Evolutionary conservation across 2,888 invertebrate genomes (phyloP).

Genomic region (Sinhomidia bicolor): DNA sequence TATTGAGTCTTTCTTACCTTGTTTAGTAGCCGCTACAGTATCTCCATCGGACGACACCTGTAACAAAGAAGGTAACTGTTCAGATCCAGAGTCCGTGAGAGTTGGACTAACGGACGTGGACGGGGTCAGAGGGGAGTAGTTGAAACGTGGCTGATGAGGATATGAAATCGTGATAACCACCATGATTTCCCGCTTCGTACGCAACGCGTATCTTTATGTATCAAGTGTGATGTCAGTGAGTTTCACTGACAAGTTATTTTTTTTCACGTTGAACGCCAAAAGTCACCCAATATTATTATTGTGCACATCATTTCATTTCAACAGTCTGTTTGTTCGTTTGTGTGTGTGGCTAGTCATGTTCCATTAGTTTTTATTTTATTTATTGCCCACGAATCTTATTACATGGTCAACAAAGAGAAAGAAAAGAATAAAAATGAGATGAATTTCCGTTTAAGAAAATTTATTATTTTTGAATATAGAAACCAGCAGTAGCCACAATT

Average conservation of each 20-base stretch:
- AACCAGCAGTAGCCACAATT: too few species aligned
- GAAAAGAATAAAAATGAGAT: not conserved
- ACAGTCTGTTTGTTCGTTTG: not conserved
- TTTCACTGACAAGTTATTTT: not conserved
- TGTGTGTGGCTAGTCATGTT: not conserved
- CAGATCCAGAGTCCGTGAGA: conserved; percentile 79
- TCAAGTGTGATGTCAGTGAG: too few species aligned
- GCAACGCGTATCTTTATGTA: not conserved
- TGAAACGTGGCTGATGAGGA: conserved; percentile 79
- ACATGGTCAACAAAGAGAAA: too few species aligned
- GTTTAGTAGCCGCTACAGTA: conserved; percentile 80
- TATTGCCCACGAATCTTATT: conserved; percentile 9
- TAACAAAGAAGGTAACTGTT: conserved; percentile 80
- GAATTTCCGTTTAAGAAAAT: not conserved
- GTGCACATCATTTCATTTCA: not conserved
- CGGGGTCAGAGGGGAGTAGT: conserved; percentile 78
- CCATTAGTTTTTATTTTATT: not conserved
- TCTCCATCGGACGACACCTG: conserved; percentile 80
- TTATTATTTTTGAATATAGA: not conserved
- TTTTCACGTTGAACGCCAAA: not conserved
- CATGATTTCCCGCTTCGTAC: conserved; percentile 71
- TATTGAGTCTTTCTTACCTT: conserved; percentile 77
- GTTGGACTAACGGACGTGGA: conserved; percentile 80
- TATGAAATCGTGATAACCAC: conserved; percentile 80
- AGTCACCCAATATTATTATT: too few species aligned